Evolutionary conservation across 2,113 vertebrate species (phyloP).

Genomic region (Martes martes): DNA sequence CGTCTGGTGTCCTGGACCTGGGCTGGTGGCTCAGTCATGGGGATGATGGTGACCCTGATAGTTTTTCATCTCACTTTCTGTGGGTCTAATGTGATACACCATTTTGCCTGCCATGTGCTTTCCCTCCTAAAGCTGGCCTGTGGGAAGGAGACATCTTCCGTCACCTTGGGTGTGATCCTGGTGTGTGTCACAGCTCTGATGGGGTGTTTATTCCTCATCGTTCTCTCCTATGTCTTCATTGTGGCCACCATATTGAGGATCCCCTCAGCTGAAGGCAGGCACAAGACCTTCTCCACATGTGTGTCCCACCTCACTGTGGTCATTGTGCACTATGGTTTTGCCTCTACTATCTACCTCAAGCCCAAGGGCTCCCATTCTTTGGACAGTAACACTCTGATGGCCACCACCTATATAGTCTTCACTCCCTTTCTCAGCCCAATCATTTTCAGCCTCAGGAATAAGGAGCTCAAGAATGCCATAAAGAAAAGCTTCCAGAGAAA

Average conservation of each 20-base stretch:
- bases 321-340: background rate
- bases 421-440: constrained; percentile 56
- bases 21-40: constrained; percentile 53
- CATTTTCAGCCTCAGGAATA: constrained; percentile 65
- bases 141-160: background rate
- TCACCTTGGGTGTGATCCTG: constrained; percentile 14
- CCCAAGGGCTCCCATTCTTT: background rate
- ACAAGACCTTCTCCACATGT: constrained; percentile 37
- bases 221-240: constrained; percentile 40
- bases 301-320: constrained; percentile 41
- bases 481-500: background rate
- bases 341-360: constrained; percentile 18
- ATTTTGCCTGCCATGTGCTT: constrained; percentile 51
- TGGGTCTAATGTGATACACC: constrained; percentile 39
- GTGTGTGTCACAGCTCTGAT: background rate
- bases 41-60: constrained; percentile 33
- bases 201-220: background rate
- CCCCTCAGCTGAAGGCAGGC: background rate
- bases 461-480: constrained; percentile 56
- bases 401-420: constrained; percentile 44
- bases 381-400: constrained; percentile 35
- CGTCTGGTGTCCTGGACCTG: constrained; percentile 25
- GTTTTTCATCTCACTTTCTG: constrained; percentile 59
- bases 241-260: background rate
- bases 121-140: constrained; percentile 59